These are phyloP conservation scores for Lepidurus packardi DNA, from an alignment of 1,140 invertebrate species.

Conservation along the genomic window DNA sequence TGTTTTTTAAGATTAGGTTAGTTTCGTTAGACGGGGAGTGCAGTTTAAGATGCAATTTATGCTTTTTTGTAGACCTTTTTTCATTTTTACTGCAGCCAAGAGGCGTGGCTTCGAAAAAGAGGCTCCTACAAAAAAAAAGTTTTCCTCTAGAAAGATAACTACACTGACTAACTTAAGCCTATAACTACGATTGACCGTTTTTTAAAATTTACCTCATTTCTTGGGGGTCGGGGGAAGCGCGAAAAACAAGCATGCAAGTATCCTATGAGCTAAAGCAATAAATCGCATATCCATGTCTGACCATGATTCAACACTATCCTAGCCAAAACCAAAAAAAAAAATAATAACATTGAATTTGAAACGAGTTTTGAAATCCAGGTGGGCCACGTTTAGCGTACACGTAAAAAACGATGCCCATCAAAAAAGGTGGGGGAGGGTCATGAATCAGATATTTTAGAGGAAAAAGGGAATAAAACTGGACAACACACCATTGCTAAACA, in stretches of 20 bases:
- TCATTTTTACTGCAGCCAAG: background rate
- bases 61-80: background rate
- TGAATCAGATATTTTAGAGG: background rate
- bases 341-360: background rate
- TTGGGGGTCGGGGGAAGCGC: background rate
- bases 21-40: background rate
- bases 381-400: background rate
- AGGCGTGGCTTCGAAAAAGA: background rate
- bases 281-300: conserved; percentile 2
- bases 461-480: background rate
- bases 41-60: background rate
- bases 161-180: conserved; percentile 1
- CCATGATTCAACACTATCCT: background rate
- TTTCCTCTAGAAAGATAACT: background rate
- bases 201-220: background rate
- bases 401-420: conserved; percentile 3
- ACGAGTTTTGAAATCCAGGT: background rate
- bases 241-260: background rate
- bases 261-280: background rate
- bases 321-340: background rate
- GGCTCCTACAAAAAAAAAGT: background rate
- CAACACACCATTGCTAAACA: background rate
- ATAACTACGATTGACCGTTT: background rate
- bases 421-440: conserved; percentile 11
- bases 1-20: background rate